Percentiles rank a stretch among this genome's conserved stretches.
These are phyloP conservation scores for Drosophila mulleri DNA, from an alignment of 2,888 invertebrate genomes.

Conservation along the genomic window DNA sequence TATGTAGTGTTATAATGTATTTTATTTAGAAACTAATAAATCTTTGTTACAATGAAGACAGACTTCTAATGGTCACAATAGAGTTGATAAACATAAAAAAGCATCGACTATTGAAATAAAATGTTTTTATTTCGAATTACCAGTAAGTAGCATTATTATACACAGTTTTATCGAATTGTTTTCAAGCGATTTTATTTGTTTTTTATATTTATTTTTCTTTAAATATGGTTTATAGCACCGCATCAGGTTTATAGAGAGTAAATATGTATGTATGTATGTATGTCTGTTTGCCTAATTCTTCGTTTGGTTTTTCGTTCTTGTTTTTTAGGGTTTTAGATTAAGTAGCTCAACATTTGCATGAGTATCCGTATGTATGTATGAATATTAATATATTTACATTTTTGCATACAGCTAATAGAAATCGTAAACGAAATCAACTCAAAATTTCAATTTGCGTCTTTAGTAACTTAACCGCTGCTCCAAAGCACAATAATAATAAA, in stretches of 20 bases:
- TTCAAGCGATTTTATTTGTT: slow-evolving; percentile 26
- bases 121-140: slow-evolving; percentile 33
- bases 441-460: slow-evolving; percentile 52
- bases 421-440: slow-evolving; percentile 42
- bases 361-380: slow-evolving; percentile 47
- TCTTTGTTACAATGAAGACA: slow-evolving; percentile 23
- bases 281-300: slow-evolving; percentile 21
- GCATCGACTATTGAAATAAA: slow-evolving; percentile 36
- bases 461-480: slow-evolving; percentile 68
- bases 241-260: slow-evolving; percentile 45
- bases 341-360: slow-evolving; percentile 67
- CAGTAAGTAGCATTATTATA: slow-evolving; percentile 5
- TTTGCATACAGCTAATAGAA: slow-evolving; percentile 43
- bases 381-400: slow-evolving; percentile 37
- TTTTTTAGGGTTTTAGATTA: slow-evolving; percentile 52
- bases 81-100: slow-evolving; percentile 13
- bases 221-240: slow-evolving; percentile 56
- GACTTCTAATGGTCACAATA: slow-evolving; percentile 25
- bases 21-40: slow-evolving; percentile 39
- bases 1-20: not conserved
- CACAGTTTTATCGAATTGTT: slow-evolving; percentile 2
- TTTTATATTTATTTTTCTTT: not conserved
- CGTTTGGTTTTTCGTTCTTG: slow-evolving; percentile 4
- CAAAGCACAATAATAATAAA: slow-evolving; percentile 37
- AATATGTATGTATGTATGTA: slow-evolving; percentile 26